Evolutionary conservation across 2,797 vertebrate genomes (phyloP).

Genomic region (Sebastes vulpes): DNA sequence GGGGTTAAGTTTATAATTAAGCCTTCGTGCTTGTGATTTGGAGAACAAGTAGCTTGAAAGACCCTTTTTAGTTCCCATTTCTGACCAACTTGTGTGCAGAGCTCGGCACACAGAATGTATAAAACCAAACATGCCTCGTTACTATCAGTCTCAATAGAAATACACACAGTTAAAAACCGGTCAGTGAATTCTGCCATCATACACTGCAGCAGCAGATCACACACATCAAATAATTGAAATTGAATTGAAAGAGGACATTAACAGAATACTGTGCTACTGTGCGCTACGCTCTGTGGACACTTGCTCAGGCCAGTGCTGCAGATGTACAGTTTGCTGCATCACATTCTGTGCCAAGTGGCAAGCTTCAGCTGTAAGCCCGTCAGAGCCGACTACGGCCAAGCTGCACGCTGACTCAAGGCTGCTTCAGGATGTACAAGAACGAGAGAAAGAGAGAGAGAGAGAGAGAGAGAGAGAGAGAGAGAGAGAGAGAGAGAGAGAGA

Average conservation of each 20-base stretch:
- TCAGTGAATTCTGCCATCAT: not conserved
- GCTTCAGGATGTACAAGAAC: not conserved
- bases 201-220: not conserved
- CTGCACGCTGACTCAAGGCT: not conserved
- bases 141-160: not conserved
- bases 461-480: too few relatives aligned
- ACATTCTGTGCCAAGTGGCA: constrained; percentile 33
- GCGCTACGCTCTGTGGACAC: not conserved
- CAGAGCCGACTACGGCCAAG: not conserved
- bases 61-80: not conserved
- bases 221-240: not conserved
- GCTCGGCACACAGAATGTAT: not conserved
- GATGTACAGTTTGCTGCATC: constrained; percentile 61
- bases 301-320: constrained; percentile 39
- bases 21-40: not conserved
- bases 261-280: not conserved
- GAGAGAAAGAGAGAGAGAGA: too few relatives aligned
- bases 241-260: not conserved
- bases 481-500: too few relatives aligned
- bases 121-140: not conserved
- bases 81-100: not conserved
- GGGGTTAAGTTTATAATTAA: not conserved
- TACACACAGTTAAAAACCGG: not conserved
- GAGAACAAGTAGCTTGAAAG: not conserved
- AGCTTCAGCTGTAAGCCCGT: constrained; percentile 11